These are phyloP conservation scores for Rhyacophila evoluta DNA, from an alignment of 2,888 invertebrate species.

Conservation along the genomic window DNA sequence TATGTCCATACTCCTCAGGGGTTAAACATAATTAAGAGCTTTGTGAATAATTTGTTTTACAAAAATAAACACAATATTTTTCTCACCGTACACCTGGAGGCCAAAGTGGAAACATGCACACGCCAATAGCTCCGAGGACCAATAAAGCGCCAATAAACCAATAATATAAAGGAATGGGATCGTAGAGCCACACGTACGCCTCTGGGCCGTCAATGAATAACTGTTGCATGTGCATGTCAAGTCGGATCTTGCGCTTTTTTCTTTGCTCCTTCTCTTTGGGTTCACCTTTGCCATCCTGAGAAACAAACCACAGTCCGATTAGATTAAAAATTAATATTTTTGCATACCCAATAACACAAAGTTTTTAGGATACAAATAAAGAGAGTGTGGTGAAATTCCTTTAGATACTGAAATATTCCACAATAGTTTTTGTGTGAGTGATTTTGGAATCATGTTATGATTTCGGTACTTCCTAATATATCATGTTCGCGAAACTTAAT, in stretches of 20 bases:
- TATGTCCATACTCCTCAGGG: too few relatives aligned
- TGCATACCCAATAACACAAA: neutral
- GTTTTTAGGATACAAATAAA: too few relatives aligned
- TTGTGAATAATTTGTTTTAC: too few relatives aligned
- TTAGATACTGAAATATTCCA: neutral
- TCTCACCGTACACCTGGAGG: constrained; percentile 89
- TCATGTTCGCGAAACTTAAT: too few relatives aligned
- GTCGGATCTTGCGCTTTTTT: constrained; percentile 90
- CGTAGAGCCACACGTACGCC: constrained; percentile 98
- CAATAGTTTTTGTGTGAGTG: too few relatives aligned
- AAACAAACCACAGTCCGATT: too few relatives aligned
- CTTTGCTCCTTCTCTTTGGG: constrained; percentile 76
- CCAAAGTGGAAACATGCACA: constrained; percentile 99
- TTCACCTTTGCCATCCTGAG: constrained; percentile 60
- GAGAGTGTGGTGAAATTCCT: too few relatives aligned
- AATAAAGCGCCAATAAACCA: constrained; percentile 93
- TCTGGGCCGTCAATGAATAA: constrained; percentile 93
- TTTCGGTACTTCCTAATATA: neutral
- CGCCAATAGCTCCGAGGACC: constrained; percentile 92
- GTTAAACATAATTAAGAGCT: too few relatives aligned
- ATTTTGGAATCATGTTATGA: too few relatives aligned
- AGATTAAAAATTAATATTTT: too few relatives aligned
- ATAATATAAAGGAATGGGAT: constrained; percentile 94
- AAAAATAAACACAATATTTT: too few relatives aligned
- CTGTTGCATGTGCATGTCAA: constrained; percentile 98